Evolutionary conservation across 2,888 invertebrate species (phyloP).

Genomic region (Dryobotodes eremita): DNA sequence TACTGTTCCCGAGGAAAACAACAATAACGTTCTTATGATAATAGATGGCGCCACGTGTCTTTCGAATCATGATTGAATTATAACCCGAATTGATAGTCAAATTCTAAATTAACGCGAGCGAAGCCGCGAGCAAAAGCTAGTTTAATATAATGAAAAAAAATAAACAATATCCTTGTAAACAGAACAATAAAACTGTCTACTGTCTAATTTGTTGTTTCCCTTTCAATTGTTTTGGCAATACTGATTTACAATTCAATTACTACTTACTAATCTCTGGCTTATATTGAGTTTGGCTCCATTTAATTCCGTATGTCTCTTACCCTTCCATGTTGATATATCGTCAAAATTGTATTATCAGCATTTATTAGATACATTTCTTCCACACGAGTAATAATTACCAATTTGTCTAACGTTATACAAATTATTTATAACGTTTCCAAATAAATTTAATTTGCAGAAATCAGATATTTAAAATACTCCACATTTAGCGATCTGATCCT

Average conservation of each 20-base stretch:
- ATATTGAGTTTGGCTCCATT: neutral
- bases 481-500: conserved; percentile 6
- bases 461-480: conserved; percentile 6
- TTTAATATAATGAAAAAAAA: conserved; percentile 7
- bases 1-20: too few species aligned
- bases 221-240: conserved; percentile 35
- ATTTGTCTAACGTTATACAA: neutral
- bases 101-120: too few species aligned
- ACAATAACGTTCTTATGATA: too few species aligned
- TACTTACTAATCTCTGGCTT: neutral
- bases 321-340: neutral
- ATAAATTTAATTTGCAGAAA: conserved; percentile 10
- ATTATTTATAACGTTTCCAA: neutral
- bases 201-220: conserved; percentile 41
- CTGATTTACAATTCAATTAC: conserved; percentile 5
- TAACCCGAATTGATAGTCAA: too few species aligned
- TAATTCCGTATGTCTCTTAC: neutral
- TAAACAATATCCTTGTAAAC: conserved; percentile 28
- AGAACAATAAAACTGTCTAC: conserved; percentile 55
- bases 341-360: conserved; percentile 2
- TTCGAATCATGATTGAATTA: too few species aligned
- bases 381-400: neutral
- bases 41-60: too few species aligned
- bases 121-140: too few species aligned
- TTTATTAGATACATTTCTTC: neutral